phyloP scores from a whole-genome alignment of 2,797 vertebrate species.

The Discoglossus pictus region DNA sequence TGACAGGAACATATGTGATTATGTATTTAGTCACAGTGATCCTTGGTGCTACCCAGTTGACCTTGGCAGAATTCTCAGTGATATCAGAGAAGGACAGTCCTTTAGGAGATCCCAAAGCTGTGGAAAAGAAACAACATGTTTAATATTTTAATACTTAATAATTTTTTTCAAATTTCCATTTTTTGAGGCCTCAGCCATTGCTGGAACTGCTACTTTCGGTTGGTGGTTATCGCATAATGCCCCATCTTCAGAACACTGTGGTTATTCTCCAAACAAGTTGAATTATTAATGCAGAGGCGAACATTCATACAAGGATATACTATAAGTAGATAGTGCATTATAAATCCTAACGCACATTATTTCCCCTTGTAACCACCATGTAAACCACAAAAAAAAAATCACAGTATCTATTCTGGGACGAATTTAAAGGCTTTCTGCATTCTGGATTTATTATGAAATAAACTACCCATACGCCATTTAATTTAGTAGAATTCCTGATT shows the following conservation, averaged over 20 bases:
- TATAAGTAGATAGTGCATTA: too few species aligned
- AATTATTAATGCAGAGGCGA: too few species aligned
- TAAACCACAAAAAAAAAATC: too few species aligned
- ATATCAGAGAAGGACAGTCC: slow-evolving; percentile 89
- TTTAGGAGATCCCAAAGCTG: slow-evolving; percentile 86
- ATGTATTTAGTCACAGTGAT: slow-evolving; percentile 81
- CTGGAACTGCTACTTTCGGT: background rate
- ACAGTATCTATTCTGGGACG: too few species aligned
- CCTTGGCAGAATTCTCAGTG: slow-evolving; percentile 82
- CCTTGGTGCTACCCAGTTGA: slow-evolving; percentile 83
- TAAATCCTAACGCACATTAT: too few species aligned
- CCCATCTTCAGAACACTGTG: background rate
- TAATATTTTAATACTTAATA: background rate
- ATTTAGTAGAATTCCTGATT: too few species aligned
- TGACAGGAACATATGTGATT: slow-evolving; percentile 78
- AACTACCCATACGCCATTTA: too few species aligned
- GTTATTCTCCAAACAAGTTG: too few species aligned
- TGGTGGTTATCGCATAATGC: background rate
- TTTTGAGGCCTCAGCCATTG: background rate
- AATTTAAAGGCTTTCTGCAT: too few species aligned
- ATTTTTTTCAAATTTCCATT: slow-evolving; percentile 1
- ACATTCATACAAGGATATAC: too few species aligned
- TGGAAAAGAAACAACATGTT: slow-evolving; percentile 50
- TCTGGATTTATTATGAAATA: too few species aligned
- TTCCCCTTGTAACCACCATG: too few species aligned